A percentile compares a stretch with the other conserved stretches of the same genome.
phyloP scores from a whole-genome alignment of 2,797 vertebrate genomes.

The Bradypodion ventrale region DNA sequence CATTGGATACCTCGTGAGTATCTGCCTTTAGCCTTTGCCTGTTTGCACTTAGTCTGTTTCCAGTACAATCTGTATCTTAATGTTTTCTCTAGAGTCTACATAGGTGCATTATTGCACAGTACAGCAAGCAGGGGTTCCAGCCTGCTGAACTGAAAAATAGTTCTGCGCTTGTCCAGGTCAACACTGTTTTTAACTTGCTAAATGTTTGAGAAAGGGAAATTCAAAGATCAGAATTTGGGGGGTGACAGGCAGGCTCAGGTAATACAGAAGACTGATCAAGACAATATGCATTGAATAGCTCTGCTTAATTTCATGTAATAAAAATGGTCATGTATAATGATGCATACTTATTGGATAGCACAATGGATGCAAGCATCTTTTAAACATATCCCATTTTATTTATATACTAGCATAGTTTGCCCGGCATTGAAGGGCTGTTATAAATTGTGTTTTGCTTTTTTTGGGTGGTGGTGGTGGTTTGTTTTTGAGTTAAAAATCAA shows the following conservation, averaged over 20 bases:
- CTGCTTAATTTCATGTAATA: no score
- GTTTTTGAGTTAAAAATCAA: no score
- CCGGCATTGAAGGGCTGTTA: no score
- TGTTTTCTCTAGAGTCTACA: neutral
- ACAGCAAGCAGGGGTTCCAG: neutral
- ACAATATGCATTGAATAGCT: no score
- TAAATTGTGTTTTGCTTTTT: no score
- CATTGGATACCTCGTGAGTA: neutral
- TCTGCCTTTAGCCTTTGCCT: neutral
- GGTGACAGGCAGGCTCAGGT: neutral
- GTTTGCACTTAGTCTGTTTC: neutral
- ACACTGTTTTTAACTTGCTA: neutral
- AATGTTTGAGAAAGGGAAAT: neutral
- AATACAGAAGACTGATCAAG: no score
- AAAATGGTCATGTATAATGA: no score
- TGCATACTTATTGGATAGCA: no score
- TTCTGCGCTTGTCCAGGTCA: neutral
- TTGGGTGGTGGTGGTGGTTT: no score
- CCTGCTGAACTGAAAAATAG: neutral
- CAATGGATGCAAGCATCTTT: no score
- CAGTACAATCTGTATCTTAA: neutral
- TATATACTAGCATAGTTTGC: no score
- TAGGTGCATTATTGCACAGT: neutral
- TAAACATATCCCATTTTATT: no score
- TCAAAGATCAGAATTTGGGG: neutral